These are phyloP conservation scores for Tachuris rubrigastra DNA, from an alignment of 2,113 vertebrate genomes.

Conservation along the genomic window DNA sequence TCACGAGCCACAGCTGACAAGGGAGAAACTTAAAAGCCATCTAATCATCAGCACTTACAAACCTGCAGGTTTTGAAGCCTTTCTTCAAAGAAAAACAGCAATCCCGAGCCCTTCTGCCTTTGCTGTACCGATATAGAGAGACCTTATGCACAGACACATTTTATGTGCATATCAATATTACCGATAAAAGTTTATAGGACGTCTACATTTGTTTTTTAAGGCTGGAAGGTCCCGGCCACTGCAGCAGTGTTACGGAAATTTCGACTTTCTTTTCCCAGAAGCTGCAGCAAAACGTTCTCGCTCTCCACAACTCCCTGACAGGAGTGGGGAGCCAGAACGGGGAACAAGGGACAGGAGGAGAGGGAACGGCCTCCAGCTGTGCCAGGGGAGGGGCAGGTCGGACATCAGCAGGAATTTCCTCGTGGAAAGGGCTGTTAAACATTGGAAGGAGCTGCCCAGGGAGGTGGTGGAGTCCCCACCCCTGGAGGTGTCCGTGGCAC, in stretches of 20 bases:
- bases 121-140: accelerated
- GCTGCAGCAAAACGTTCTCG: background rate
- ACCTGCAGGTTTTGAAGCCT: accelerated
- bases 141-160: accelerated
- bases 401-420: no score
- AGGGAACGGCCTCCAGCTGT: no score
- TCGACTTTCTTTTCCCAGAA: background rate
- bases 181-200: background rate
- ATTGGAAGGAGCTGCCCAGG: background rate
- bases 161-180: no score
- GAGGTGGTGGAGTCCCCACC: background rate
- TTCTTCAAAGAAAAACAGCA: background rate
- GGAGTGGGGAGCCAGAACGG: no score
- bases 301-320: no score
- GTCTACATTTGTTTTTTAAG: background rate
- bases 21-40: no score
- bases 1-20: background rate
- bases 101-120: background rate
- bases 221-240: background rate
- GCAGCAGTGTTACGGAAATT: accelerated
- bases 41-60: background rate
- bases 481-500: background rate
- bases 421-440: no score
- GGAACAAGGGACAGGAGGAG: no score
- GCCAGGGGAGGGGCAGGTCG: no score